These are phyloP conservation scores for Stenolophus ochropezus DNA, from an alignment of 2,888 invertebrate genomes.

Conservation along the genomic window DNA sequence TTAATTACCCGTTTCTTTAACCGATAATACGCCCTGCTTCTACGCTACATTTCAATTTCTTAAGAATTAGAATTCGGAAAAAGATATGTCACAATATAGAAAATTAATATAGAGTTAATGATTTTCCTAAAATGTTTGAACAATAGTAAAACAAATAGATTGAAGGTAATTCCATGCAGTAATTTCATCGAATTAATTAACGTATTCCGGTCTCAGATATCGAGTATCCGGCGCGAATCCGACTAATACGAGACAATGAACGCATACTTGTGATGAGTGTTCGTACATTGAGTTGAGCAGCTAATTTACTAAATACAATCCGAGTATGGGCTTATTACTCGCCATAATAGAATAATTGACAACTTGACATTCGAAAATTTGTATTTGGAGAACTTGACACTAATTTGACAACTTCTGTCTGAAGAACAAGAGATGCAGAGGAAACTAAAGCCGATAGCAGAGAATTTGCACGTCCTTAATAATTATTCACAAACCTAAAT, in stretches of 20 bases:
- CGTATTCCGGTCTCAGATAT: not conserved
- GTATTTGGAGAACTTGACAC: constrained; percentile 46
- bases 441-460: not conserved
- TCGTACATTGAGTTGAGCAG: not conserved
- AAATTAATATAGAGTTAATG: too few relatives aligned
- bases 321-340: constrained; percentile 26
- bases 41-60: too few relatives aligned
- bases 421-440: not conserved
- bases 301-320: constrained; percentile 4
- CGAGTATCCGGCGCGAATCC: not conserved
- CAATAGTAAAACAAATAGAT: not conserved
- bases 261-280: not conserved
- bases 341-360: constrained; percentile 48
- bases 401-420: constrained; percentile 43
- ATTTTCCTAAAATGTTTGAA: too few relatives aligned
- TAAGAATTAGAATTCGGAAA: too few relatives aligned
- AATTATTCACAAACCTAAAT: too few relatives aligned
- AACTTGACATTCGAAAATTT: constrained; percentile 47
- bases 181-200: not conserved
- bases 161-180: not conserved
- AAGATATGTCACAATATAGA: too few relatives aligned
- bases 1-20: too few relatives aligned
- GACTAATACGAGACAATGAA: not conserved
- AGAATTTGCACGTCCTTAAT: too few relatives aligned
- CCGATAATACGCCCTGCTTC: too few relatives aligned